phyloP scores from a whole-genome alignment of 30 jellyfish, hydroid and myxozoan species.

The Sanderia malayensis region DNA sequence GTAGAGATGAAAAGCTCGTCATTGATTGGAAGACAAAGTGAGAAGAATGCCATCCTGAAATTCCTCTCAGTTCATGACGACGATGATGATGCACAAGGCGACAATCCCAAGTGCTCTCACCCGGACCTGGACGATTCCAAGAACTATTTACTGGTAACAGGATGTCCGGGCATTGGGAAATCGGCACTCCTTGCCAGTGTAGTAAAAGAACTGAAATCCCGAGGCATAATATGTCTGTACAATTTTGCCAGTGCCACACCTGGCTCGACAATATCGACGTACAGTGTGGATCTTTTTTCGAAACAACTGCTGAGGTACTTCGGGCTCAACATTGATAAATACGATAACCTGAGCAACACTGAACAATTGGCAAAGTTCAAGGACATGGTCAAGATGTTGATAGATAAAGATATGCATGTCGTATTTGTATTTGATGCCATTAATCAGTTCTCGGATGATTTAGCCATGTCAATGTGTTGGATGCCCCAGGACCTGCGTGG shows the following conservation, averaged over 20 bases:
- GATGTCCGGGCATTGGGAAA: conserved; percentile 83
- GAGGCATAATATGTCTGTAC: conserved; percentile 33
- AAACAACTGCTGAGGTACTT: conserved; percentile 9
- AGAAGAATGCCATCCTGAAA: conserved; percentile 29
- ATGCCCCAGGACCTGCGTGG: conserved; percentile 55
- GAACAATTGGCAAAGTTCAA: conserved; percentile 5
- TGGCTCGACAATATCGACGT: conserved; percentile 61
- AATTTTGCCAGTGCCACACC: conserved; percentile 86
- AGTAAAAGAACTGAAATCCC: conserved; percentile 41
- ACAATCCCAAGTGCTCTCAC: background rate
- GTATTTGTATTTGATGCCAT: conserved; percentile 72
- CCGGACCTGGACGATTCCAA: background rate
- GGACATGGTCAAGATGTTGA: conserved; percentile 15
- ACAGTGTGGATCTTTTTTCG: conserved; percentile 39
- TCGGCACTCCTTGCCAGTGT: conserved; percentile 75
- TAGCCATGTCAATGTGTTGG: conserved; percentile 52
- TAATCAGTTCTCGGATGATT: conserved; percentile 59
- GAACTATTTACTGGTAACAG: conserved; percentile 58
- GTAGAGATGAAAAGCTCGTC: conserved; percentile 66
- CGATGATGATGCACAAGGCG: background rate
- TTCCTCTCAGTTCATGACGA: conserved; percentile 6
- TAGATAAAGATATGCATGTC: conserved; percentile 12
- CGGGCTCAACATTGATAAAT: conserved; percentile 15
- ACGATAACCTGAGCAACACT: conserved; percentile 10
- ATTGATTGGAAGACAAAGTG: conserved; percentile 77